Evolutionary conservation across 1,140 invertebrate genomes (phyloP), one percentile per base, ranked within the genome.

Genomic region (Dendroctonus valens): DNA sequence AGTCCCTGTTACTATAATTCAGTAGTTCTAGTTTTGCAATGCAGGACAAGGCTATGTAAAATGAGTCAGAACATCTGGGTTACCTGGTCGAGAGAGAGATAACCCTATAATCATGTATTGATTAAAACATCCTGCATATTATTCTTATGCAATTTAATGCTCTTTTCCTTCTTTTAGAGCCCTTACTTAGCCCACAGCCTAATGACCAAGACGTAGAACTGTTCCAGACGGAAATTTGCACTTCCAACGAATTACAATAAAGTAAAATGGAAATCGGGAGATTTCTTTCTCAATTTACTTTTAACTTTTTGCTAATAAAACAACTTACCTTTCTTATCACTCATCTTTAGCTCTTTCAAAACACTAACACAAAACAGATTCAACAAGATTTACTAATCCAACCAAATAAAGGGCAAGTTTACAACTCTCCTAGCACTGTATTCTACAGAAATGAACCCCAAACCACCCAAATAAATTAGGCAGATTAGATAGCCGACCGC

Each of bases 1-100:
- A 73, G 70, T 72, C 68, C 70, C 71, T 74, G 70, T 68, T 65
- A 59, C 52, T 64, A 41, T 71, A 73, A 65, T 72, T 72, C 73
- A 72, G 73, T 74, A 71, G 60, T 26, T 26, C 26, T 26, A 26
- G 26, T 70, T 55, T 72, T 70, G 67, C 69, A 73, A 74, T 70
- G 67, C 73, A 73, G 73, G 70, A 68, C 73, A 74, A 73, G 73
- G 73, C 73, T 74, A 74, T 70, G 58, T 66, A 66, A 70, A 64
- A 69, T 71, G 70, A 73, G 70, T 68, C 58, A 73, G 69, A 70
- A 69, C 69, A 71, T 72, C 67, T 69, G 63, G 70, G 69, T 74
- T 72, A 73, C 72, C 70, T 72, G 71, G 67, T 69, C 64, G 55
- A 73, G 72, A 74, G 61, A 73, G 70, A 75, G 73, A 75, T 72